Conservation (phyloP, 2,797 vertebrate genomes). For the Holocentrus rufus region DNA sequence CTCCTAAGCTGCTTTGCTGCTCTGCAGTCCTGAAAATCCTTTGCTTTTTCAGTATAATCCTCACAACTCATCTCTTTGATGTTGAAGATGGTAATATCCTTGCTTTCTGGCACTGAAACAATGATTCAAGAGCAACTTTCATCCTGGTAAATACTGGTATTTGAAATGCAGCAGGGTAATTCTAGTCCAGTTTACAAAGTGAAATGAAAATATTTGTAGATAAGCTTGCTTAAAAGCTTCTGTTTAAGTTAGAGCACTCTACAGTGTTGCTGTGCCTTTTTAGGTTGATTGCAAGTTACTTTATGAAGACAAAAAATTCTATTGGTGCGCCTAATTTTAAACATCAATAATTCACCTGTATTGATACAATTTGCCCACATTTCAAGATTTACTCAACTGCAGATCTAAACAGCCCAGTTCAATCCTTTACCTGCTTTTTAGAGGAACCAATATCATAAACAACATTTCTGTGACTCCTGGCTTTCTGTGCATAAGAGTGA, state of each 20-base stretch:
- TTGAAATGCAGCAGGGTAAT: background rate
- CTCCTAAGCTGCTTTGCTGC: conserved; percentile 17
- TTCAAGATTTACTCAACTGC: background rate
- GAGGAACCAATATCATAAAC: too few species aligned
- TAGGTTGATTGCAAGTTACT: background rate
- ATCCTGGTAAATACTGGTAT: background rate
- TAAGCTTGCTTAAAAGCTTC: background rate
- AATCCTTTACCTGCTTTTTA: too few species aligned
- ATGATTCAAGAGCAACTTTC: background rate
- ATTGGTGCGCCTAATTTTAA: background rate
- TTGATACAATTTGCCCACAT: background rate
- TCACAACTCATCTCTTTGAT: conserved; percentile 23
- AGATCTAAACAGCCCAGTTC: too few species aligned
- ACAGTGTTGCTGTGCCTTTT: background rate
- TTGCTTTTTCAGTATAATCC: conserved; percentile 27
- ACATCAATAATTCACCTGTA: background rate
- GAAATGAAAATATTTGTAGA: background rate
- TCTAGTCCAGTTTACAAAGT: background rate
- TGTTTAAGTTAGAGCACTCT: background rate
- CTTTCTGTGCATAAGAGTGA: too few species aligned
- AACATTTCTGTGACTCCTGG: too few species aligned
- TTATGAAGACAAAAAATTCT: background rate
- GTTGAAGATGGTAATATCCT: background rate
- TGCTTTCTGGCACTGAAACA: background rate
- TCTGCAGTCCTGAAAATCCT: conserved; percentile 32